These are phyloP conservation scores for Pseudolaguvia tuberculata DNA, from an alignment of 2,113 vertebrate species.

Conservation along the genomic window DNA sequence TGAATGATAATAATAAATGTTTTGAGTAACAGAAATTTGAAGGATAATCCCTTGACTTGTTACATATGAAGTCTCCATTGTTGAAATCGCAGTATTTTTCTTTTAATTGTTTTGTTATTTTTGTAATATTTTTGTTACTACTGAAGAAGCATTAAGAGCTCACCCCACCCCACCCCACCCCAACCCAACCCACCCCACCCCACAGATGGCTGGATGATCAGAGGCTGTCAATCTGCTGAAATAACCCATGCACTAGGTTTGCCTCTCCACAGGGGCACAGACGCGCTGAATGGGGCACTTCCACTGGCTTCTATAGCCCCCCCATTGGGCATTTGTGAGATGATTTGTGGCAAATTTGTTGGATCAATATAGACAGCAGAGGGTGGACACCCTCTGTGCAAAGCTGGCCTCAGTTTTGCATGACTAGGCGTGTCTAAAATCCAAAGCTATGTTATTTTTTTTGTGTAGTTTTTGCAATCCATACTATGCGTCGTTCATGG, in stretches of 20 bases:
- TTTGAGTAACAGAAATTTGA: background rate
- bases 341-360: conserved; percentile 99
- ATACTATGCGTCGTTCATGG: background rate
- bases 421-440: conserved; percentile 23
- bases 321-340: conserved; percentile 92
- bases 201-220: conserved; percentile 77
- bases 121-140: conserved; percentile 43
- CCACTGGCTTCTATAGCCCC: conserved; percentile 78
- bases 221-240: conserved; percentile 82
- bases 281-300: conserved; percentile 80
- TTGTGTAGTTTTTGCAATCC: no score
- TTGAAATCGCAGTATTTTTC: conserved; percentile 30
- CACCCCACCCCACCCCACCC: conserved; percentile 76
- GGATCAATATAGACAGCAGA: conserved; percentile 83
- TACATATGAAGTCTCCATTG: background rate
- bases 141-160: conserved; percentile 62
- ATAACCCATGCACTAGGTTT: conserved; percentile 65
- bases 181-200: no score
- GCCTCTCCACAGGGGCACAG: conserved; percentile 63
- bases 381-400: conserved; percentile 70
- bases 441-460: conserved; percentile 22
- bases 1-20: background rate
- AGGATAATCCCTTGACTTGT: background rate
- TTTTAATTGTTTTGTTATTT: conserved; percentile 28
- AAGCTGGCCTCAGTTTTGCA: conserved; percentile 27